phyloP scores from a whole-genome alignment of 2,888 invertebrate species.

The Nomada goodeniana region DNA sequence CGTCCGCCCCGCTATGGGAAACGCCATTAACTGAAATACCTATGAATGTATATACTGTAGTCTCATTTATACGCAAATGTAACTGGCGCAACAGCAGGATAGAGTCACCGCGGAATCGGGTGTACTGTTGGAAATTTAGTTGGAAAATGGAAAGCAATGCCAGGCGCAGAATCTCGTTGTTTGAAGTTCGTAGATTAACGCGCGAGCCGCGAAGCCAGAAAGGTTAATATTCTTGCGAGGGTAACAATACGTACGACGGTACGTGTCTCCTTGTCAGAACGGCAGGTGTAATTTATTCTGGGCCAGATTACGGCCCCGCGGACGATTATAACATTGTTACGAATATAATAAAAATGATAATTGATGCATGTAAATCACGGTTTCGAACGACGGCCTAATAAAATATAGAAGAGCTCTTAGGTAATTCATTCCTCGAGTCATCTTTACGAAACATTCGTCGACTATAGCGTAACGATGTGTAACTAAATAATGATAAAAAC shows the following conservation, averaged over 20 bases:
- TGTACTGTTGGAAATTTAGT: constrained; percentile 35
- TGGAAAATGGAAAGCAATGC: constrained; percentile 33
- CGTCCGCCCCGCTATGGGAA: constrained; percentile 10
- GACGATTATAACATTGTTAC: too few species aligned
- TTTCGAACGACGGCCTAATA: too few species aligned
- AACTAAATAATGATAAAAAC: too few species aligned
- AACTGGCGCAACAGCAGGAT: constrained; percentile 16
- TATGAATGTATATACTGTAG: constrained; percentile 35
- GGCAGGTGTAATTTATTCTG: too few species aligned
- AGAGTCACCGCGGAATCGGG: constrained; percentile 6
- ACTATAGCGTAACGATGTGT: too few species aligned
- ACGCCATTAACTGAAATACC: constrained; percentile 51
- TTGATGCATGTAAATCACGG: too few species aligned
- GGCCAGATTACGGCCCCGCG: too few species aligned
- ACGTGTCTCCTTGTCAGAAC: too few species aligned
- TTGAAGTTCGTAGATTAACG: background rate
- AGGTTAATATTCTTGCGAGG: background rate
- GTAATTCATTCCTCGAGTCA: too few species aligned
- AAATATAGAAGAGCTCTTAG: too few species aligned
- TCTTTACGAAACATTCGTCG: too few species aligned
- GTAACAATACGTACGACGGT: background rate
- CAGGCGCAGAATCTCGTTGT: background rate
- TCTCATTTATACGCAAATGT: constrained; percentile 62
- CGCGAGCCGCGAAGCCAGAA: background rate
- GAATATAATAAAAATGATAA: too few species aligned